A percentile compares a stretch with the other conserved stretches of the same genome.
Evolutionary conservation across 2,888 invertebrate genomes (phyloP).

Genomic region (Drosophila lutescens): DNA sequence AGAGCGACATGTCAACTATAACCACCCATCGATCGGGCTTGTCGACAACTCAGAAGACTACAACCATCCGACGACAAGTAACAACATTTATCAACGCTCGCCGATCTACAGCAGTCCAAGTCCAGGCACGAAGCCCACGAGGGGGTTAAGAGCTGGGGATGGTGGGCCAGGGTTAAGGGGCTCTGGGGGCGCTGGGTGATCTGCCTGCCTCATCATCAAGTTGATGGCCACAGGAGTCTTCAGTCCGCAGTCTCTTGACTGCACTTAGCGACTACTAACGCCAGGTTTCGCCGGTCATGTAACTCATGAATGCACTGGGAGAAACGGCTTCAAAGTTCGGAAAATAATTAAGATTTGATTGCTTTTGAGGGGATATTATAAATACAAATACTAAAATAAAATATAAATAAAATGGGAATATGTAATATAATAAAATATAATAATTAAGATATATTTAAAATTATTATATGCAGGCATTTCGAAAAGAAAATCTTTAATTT

Average conservation of each 20-base stretch:
- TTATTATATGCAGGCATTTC: no score
- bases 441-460: no score
- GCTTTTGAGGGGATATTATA: no score
- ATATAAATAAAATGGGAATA: no score
- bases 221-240: constrained; percentile 61
- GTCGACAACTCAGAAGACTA: constrained; percentile 48
- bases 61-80: constrained; percentile 74
- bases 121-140: constrained; percentile 63
- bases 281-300: constrained; percentile 67
- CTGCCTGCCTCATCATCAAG: constrained; percentile 58
- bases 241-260: constrained; percentile 43
- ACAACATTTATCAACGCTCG: constrained; percentile 79
- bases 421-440: no score
- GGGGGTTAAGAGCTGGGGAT: constrained; percentile 15
- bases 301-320: constrained; percentile 63
- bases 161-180: constrained; percentile 17
- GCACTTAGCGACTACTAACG: constrained; percentile 78
- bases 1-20: constrained; percentile 79
- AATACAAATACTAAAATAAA: no score
- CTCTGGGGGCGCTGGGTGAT: constrained; percentile 2
- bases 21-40: constrained; percentile 80
- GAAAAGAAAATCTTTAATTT: no score
- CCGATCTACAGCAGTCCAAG: constrained; percentile 74
- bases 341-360: background rate
- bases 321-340: background rate